Evolutionary conservation across 2,888 invertebrate genomes (phyloP).

Genomic region (Epiblema foenella): DNA sequence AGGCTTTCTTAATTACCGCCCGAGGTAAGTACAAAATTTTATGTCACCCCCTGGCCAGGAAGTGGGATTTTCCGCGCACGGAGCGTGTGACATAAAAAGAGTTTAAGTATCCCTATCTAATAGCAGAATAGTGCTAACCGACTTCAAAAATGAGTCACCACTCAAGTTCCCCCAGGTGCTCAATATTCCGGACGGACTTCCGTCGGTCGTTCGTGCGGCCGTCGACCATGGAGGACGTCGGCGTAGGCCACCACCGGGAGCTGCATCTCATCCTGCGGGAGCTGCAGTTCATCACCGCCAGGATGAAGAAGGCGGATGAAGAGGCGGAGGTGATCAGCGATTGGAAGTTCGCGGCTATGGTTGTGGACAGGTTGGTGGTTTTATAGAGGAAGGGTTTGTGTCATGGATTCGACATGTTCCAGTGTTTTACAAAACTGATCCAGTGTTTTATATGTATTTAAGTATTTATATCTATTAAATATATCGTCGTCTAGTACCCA

Average conservation of each 20-base stretch:
- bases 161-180: conserved; percentile 65
- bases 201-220: conserved; percentile 88
- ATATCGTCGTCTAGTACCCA: too few species aligned
- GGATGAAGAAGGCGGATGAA: conserved; percentile 97
- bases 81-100: too few species aligned
- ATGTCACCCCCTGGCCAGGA: too few species aligned
- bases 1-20: too few species aligned
- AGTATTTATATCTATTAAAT: too few species aligned
- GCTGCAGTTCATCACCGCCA: conserved; percentile 96
- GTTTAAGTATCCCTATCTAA: too few species aligned
- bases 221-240: conserved; percentile 91
- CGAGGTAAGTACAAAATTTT: too few species aligned
- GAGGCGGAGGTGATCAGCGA: conserved; percentile 97
- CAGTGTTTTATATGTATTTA: too few species aligned
- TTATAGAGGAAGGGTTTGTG: background rate
- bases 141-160: conserved; percentile 39
- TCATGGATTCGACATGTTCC: too few species aligned
- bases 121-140: background rate
- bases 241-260: conserved; percentile 91
- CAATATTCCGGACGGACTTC: conserved; percentile 82
- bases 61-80: too few species aligned
- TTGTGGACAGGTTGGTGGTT: conserved; percentile 92
- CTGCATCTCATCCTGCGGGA: conserved; percentile 96
- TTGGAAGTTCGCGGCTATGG: conserved; percentile 99
- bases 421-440: too few species aligned